Evolutionary conservation across 2,113 vertebrate genomes (phyloP).

Genomic region (Ctenomys sociabilis): DNA sequence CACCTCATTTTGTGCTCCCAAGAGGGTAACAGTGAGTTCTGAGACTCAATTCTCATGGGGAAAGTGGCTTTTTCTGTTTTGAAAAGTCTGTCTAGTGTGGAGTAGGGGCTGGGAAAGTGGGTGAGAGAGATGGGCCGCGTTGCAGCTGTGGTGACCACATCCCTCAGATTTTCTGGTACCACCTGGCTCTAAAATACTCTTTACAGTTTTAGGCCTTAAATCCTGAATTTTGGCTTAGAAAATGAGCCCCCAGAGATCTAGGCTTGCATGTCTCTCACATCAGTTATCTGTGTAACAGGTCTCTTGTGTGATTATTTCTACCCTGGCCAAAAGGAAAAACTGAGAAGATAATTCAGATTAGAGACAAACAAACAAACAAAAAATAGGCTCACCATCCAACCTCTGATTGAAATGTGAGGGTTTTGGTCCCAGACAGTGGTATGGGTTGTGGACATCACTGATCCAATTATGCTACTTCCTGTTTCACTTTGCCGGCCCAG

Average conservation of each 20-base stretch:
- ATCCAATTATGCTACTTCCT: background rate
- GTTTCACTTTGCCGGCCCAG: background rate
- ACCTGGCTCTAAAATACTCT: background rate
- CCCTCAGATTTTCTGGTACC: slow-evolving; percentile 34
- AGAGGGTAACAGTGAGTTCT: background rate
- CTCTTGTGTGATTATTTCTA: background rate
- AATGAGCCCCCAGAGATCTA: background rate
- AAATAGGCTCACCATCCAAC: background rate
- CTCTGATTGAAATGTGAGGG: background rate
- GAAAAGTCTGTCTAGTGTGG: background rate
- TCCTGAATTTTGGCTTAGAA: slow-evolving; percentile 44
- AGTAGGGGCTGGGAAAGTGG: background rate
- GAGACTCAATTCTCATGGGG: background rate
- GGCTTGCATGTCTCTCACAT: background rate
- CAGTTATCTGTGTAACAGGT: slow-evolving; percentile 3
- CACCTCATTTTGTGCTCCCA: background rate
- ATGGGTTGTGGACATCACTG: background rate
- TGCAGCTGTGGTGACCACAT: background rate
- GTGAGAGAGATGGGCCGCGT: background rate
- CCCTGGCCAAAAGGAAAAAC: background rate
- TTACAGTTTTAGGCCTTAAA: slow-evolving; percentile 10
- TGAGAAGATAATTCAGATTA: background rate
- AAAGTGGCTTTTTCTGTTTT: background rate
- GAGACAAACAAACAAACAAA: background rate
- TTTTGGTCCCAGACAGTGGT: background rate